Base-by-base conservation (phyloP, 2,888 invertebrate genomes). In the Trissolcus japonicus region DNA sequence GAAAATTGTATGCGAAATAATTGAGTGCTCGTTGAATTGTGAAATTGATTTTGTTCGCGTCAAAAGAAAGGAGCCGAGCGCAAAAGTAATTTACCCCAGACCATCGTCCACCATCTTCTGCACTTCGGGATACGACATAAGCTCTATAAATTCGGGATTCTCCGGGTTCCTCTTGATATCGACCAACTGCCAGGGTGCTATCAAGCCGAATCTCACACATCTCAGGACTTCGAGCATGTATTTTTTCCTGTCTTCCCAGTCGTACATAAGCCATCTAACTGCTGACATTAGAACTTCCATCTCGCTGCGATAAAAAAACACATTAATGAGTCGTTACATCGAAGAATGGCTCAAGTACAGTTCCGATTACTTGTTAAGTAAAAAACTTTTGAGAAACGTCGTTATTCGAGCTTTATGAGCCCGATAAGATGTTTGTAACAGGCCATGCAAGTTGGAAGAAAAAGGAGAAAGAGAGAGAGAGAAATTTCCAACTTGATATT, bases 91-190 rank as follows among this genome's bases (percentile, higher is more conserved):
- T 91, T 89, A 95, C 94, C 94, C 94, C 25, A 95, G 90, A 21
- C 95, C 95, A 84, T 95, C 94, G 83, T 95, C 94, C 16, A 95
- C 93, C 92, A 94, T 93, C 84, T 94, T 93, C 82, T 94, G 93
- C 16, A 96, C 92, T 79, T 92, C 93, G 0, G 93, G 90, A 80
- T 93, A 92, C 66, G 92, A 92, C 67, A 93, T 92, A 9, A 95
- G 90, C 76, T 94, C 93, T 80, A 93, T 90, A 80, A 95, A 93
- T 83, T 95, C 94, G 0, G 92, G 92, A 83, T 94, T 94, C 83
- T 94, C 94, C 0, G 93, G 93, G 85, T 94, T 94, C 21, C 94
- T 90, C 80, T 94, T 94, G 55, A 95, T 93, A 77, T 95, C 94
- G 0, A 95, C 93, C 29, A 96, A 90, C 83, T 95, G 94, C 93